Evolutionary conservation across 2,797 vertebrate species (phyloP).

Genomic region (Oreonectes daqikongensis): DNA sequence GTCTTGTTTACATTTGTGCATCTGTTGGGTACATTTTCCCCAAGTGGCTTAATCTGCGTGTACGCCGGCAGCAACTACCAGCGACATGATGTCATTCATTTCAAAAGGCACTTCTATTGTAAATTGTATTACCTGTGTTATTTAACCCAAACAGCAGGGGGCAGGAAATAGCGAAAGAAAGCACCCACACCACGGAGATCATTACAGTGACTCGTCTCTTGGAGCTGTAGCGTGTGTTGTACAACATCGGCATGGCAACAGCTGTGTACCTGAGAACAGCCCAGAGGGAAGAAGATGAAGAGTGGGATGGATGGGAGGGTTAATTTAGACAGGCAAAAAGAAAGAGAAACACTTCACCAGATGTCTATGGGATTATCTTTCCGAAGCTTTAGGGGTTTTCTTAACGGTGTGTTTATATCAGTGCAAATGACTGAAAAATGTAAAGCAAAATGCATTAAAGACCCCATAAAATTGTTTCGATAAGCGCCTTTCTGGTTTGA

Average conservation of each 20-base stretch:
- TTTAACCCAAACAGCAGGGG: conserved; percentile 95
- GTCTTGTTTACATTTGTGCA: too few relatives aligned
- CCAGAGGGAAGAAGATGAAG: neutral
- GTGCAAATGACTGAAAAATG: neutral
- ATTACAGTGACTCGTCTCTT: conserved; percentile 93
- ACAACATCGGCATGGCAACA: conserved; percentile 98
- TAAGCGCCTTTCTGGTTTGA: too few relatives aligned
- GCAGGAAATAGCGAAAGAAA: conserved; percentile 98
- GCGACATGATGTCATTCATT: too few relatives aligned
- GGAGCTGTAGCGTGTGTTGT: conserved; percentile 97
- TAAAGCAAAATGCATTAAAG: neutral
- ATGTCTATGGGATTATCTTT: conserved; percentile 1
- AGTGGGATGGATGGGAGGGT: neutral
- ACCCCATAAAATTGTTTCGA: too few relatives aligned
- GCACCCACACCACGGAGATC: conserved; percentile 96
- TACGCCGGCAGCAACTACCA: too few relatives aligned
- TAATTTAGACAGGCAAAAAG: conserved; percentile 8
- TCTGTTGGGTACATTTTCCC: too few relatives aligned
- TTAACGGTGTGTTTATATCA: neutral
- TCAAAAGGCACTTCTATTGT: neutral
- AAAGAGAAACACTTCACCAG: conserved; percentile 15
- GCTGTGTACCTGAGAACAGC: conserved; percentile 87
- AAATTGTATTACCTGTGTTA: conserved; percentile 84
- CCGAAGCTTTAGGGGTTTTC: neutral
- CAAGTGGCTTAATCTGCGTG: too few relatives aligned